Conservation (phyloP, 2,888 invertebrate genomes). For the Synergus itoensis region DNA sequence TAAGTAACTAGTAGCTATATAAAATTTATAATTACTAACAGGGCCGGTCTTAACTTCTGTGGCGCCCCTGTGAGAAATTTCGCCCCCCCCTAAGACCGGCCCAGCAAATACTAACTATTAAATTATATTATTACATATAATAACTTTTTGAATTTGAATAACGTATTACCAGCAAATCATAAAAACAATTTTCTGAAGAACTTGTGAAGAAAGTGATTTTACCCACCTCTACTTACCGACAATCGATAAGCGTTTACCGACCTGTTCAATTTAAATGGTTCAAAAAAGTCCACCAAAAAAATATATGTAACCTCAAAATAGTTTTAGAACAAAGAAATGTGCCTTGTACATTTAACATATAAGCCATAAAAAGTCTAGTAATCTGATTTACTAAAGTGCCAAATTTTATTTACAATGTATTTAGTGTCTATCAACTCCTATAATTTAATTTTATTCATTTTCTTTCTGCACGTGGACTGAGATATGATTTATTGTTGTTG, state of each 20-base stretch:
- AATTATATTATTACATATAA: too few species aligned
- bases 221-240: neutral
- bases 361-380: neutral
- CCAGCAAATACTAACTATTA: too few species aligned
- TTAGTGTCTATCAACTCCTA: neutral
- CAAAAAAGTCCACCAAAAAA: neutral
- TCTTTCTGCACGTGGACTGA: neutral
- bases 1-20: too few species aligned
- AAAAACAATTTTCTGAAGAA: neutral
- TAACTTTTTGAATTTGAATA: neutral
- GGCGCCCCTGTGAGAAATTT: too few species aligned
- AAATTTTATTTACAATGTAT: conserved; percentile 13
- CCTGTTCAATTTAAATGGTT: neutral
- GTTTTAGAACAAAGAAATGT: neutral
- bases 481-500: neutral
- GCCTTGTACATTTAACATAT: neutral
- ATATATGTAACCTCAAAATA: neutral
- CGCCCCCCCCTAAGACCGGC: too few species aligned
- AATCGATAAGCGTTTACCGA: neutral
- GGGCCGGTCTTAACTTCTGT: too few species aligned
- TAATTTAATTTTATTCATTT: neutral
- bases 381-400: neutral
- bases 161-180: neutral
- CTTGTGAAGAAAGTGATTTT: neutral
- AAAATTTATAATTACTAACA: too few species aligned